Base-by-base conservation (phyloP, 2,888 invertebrate species). In the Lithophane socia region DNA sequence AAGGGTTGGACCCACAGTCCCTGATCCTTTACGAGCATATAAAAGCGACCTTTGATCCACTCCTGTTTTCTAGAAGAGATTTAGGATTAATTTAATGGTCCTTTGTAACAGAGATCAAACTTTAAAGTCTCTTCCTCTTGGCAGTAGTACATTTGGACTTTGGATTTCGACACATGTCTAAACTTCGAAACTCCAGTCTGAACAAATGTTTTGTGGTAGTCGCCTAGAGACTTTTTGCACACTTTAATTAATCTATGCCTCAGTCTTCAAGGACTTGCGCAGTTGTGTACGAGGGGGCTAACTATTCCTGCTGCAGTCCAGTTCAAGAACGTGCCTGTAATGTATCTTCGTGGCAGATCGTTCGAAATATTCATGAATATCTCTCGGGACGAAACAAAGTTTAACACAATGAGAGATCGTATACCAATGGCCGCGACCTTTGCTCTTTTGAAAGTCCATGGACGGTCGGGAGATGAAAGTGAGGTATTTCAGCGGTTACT, bases 371-470 rank as follows among this genome's bases (percentile, higher is more conserved):
- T 21, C 13, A 52, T 16, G 54, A 58, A 68, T 44, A 65, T 58
- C 65, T 56, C 56, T 24, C 12, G 18, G 12, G 52, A 29, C 1
- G 2, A 16, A 61, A 71, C 60, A 49, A 47, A 47, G 37, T 82
- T 70, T 24, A 78, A 56, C 44, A 47, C 44, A 66, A 37, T 37
- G 37, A 71, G 13, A 37, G 9, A 65, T 65, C 49, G 61, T 54
- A 54, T n/a, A 18, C 52, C 49, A 71, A 71, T 29, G 73, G 56
- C 73, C 60, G 2, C 56, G 69, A 82, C 44, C 73, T 66, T 21
- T 83, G 79, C 44, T 60, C 68, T 75, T 83, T 80, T n/a, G 18
- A 52, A 70, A 72, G 24, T 58, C 52, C 37, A 65, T 44, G 61
- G 16, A 42, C 61, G n/a, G 9, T 49, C 42, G n/a, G 56, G 52